Evolutionary conservation across 2,888 invertebrate species (phyloP).

Genomic region (Syritta pipiens): DNA sequence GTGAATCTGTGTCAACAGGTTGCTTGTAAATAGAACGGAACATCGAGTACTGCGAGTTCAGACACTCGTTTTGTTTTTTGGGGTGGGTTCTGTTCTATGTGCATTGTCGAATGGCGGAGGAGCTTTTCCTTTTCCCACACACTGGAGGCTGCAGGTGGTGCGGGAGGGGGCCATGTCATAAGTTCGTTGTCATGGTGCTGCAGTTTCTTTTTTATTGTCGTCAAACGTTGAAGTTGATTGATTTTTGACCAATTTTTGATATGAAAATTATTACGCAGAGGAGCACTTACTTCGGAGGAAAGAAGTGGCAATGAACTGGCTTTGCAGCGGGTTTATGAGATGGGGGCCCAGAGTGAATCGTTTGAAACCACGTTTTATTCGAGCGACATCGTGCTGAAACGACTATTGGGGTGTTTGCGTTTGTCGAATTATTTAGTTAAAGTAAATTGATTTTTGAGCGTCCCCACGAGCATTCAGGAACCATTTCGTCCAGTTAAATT

Average conservation of each 20-base stretch:
- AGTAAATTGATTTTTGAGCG: too few species aligned
- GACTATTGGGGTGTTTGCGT: too few species aligned
- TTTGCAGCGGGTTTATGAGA: too few species aligned
- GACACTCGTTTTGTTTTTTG: conserved; percentile 24
- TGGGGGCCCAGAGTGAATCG: too few species aligned
- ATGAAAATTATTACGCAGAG: neutral
- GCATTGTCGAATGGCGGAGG: conserved; percentile 37
- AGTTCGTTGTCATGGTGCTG: conserved; percentile 50
- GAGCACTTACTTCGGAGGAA: too few species aligned
- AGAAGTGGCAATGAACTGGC: neutral
- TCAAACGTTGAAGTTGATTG: conserved; percentile 34
- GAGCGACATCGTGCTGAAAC: too few species aligned
- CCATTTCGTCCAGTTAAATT: too few species aligned
- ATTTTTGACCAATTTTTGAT: conserved; percentile 39
- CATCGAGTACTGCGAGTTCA: conserved; percentile 60
- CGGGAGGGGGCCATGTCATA: conserved; percentile 49
- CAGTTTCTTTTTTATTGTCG: neutral
- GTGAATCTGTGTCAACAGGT: conserved; percentile 69
- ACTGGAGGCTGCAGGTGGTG: too few species aligned
- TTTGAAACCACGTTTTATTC: too few species aligned
- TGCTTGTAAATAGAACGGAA: conserved; percentile 69
- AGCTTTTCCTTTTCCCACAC: conserved; percentile 39
- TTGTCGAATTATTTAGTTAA: too few species aligned
- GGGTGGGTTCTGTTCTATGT: conserved; percentile 42
- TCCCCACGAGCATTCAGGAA: too few species aligned